Evolutionary conservation across 1,140 invertebrate genomes (phyloP), one percentile per base, ranked within the genome.

Genomic region (Tetramorium simillimum): DNA sequence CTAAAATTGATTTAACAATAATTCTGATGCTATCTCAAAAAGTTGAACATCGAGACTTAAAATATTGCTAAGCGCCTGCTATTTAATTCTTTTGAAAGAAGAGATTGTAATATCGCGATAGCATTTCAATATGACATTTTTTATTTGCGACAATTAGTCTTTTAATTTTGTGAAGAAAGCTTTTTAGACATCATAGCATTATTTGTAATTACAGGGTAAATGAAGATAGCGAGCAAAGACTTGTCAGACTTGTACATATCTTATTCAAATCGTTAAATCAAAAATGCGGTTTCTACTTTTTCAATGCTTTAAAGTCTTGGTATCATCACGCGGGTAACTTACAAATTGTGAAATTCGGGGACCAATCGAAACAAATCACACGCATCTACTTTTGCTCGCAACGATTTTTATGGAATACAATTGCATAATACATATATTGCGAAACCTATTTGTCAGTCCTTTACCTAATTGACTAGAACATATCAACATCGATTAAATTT

Each of bases 281-380:
- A 81, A 69, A 46, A 6, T 16, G 46, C 5, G 16, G 37, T 62
- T 60, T 76, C 9, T 78, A 60, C 18, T 1, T n/a, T 65, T 49
- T 33, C 14, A 53, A 53, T 69, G 2, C n/a, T 67, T 80, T 21
- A 33, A 43, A 43, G 40, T 58, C 28, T 67, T 21, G 3, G 28
- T 65, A 77, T 73, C 18, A 28, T 58, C 51, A 16, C 53, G 18
- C n/a, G 24, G 9, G 6, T 87, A 53, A 84, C 49, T 78, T 69
- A 40, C 40, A 24, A 75, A 65, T 18, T 53, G 62, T 16, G 46
- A 77, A 77, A n/a, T 87, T 85, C 43, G 16, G 86, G 88, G 88
- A 89, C 86, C 88, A 89, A 88, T 80, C 33, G 21, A 69, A 51
- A 10, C n/a, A 53, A 14, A 53, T 80, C 6, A 73, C 65, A 86